phyloP scores from a whole-genome alignment of 2,113 vertebrate genomes.

The Myrmecobius fasciatus region DNA sequence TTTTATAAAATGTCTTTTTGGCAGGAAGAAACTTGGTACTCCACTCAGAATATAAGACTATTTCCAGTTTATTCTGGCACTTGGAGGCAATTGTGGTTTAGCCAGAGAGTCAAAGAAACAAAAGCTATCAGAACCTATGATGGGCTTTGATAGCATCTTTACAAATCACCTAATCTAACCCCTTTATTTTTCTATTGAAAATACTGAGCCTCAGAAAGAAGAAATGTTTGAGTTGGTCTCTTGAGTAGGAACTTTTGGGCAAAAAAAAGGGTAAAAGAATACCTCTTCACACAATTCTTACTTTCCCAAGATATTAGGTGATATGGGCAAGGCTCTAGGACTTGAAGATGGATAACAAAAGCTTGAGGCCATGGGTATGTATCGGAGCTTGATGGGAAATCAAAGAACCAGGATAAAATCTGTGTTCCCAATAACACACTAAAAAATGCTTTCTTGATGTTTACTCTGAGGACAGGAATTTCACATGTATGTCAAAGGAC shows the following conservation, averaged over 20 bases:
- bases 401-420: background rate
- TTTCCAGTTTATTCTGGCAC: background rate
- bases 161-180: conserved; percentile 1
- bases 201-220: conserved; percentile 9
- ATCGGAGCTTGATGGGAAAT: conserved; percentile 32
- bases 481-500: conserved; percentile 37
- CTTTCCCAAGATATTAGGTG: conserved; percentile 6
- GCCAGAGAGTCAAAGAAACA: background rate
- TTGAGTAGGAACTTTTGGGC: conserved; percentile 47
- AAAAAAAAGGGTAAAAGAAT: conserved; percentile 57
- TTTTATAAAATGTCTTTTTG: conserved; percentile 39
- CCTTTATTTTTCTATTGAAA: background rate
- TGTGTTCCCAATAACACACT: background rate
- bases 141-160: conserved; percentile 12
- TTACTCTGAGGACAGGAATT: background rate
- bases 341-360: conserved; percentile 50
- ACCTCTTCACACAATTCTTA: conserved; percentile 24
- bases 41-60: conserved; percentile 11
- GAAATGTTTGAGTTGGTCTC: conserved; percentile 36
- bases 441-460: conserved; percentile 41
- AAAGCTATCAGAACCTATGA: background rate
- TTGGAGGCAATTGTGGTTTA: background rate
- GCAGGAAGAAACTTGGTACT: conserved; percentile 1
- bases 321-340: conserved; percentile 21
- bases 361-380: conserved; percentile 27